phyloP scores from a whole-genome alignment of 2,113 vertebrate genomes.

The Epinephelus fuscoguttatus region DNA sequence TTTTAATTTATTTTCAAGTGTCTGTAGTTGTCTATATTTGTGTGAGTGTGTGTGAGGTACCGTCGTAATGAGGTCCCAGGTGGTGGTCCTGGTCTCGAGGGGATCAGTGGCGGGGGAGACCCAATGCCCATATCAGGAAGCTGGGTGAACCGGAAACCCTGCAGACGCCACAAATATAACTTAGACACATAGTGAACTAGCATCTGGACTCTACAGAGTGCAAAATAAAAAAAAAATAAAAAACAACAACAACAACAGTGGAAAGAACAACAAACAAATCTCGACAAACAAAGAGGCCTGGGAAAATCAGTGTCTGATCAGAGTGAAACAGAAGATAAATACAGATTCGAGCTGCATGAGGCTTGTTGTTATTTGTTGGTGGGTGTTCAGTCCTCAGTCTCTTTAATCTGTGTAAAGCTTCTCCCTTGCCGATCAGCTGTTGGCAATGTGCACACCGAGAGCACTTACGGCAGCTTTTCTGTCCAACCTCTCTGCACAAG shows the following conservation, averaged over 20 bases:
- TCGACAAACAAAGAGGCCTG: not conserved
- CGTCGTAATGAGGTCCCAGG: slow-evolving; percentile 90
- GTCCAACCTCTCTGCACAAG: not conserved
- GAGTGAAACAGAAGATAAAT: not conserved
- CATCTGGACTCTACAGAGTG: not conserved
- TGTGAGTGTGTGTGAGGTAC: slow-evolving; percentile 74
- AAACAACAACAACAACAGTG: not conserved
- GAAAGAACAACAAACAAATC: not conserved
- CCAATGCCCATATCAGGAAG: slow-evolving; percentile 98
- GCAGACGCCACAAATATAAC: slow-evolving; percentile 35
- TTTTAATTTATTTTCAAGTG: not conserved
- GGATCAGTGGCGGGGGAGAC: slow-evolving; percentile 94
- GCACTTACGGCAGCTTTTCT: not conserved
- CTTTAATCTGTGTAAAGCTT: slow-evolving; percentile 34
- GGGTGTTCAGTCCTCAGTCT: slow-evolving; percentile 13
- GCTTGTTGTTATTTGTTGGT: slow-evolving; percentile 17
- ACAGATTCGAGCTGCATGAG: not conserved
- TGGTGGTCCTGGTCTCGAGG: slow-evolving; percentile 92
- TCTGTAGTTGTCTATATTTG: not conserved
- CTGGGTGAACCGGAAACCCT: slow-evolving; percentile 98
- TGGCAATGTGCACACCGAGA: not conserved
- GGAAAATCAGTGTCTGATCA: slow-evolving; percentile 1
- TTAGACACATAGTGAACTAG: not conserved
- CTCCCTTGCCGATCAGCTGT: slow-evolving; percentile 29
- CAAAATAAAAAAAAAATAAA: not conserved